These are phyloP conservation scores for Drosophila neocordata DNA, from an alignment of 1,140 invertebrate genomes.

Conservation along the genomic window DNA sequence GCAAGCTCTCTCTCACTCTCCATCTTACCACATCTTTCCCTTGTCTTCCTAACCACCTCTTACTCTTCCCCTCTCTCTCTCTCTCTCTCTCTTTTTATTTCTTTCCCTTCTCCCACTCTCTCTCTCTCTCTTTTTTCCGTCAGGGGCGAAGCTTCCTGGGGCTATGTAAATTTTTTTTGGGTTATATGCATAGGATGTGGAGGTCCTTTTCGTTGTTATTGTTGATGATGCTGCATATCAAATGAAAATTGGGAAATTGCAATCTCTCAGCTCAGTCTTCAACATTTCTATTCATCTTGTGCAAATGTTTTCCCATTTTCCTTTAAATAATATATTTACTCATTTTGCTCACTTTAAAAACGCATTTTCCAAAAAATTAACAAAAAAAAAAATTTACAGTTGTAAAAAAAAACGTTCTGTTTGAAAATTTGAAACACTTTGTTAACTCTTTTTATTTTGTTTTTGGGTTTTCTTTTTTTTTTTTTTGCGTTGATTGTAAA, in stretches of 20 bases:
- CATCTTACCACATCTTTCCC: conserved; percentile 16
- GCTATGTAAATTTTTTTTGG: conserved; percentile 21
- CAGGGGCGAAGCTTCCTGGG: conserved; percentile 8
- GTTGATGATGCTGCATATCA: conserved; percentile 28
- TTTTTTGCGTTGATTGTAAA: conserved; percentile 43
- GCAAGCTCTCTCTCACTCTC: conserved; percentile 43
- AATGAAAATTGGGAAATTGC: conserved; percentile 35
- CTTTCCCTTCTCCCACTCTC: neutral
- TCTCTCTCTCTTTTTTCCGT: neutral
- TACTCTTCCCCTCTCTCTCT: neutral
- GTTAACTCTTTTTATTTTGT: conserved; percentile 70
- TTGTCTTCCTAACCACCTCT: neutral
- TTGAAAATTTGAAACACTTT: conserved; percentile 71
- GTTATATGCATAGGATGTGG: conserved; percentile 29
- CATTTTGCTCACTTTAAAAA: conserved; percentile 44
- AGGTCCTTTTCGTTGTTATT: conserved; percentile 52
- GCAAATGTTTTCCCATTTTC: conserved; percentile 13
- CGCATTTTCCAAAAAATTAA: conserved; percentile 47
- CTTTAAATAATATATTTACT: neutral
- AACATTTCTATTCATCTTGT: neutral
- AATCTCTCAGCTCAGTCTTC: conserved; percentile 15
- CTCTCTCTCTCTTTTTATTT: neutral
- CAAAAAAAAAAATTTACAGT: conserved; percentile 54
- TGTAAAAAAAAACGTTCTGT: conserved; percentile 39
- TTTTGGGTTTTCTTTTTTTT: conserved; percentile 40